These are phyloP conservation scores for Zaprionus ornatus DNA, from an alignment of 1,140 invertebrate genomes.

Conservation along the genomic window DNA sequence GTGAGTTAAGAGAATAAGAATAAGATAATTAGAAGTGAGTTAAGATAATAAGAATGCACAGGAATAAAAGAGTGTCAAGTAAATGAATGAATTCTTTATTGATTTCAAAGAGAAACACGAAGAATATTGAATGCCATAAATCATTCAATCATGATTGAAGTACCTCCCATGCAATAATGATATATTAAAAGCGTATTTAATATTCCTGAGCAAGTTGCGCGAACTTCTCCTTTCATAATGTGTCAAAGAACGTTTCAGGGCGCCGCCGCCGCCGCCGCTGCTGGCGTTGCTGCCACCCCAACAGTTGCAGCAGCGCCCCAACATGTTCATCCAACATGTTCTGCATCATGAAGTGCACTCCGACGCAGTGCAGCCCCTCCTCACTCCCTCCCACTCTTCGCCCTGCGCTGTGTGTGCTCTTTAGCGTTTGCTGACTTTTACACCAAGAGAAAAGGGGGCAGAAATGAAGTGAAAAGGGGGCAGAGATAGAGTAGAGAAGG, in stretches of 20 bases:
- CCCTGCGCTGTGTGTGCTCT: constrained; percentile 53
- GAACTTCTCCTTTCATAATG: constrained; percentile 25
- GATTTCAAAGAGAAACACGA: not conserved
- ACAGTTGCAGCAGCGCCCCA: not conserved
- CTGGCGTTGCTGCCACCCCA: not conserved
- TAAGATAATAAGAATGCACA: not conserved
- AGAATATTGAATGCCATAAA: not conserved
- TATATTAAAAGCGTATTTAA: constrained; percentile 23
- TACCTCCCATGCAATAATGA: not conserved
- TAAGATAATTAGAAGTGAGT: not conserved
- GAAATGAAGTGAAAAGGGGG: not conserved
- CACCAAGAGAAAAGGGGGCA: constrained; percentile 35
- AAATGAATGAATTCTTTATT: not conserved
- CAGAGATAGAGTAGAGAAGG: constrained; percentile 5
- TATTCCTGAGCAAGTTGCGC: not conserved
- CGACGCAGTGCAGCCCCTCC: constrained; percentile 25
- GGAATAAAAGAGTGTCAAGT: not conserved
- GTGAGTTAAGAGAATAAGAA: not conserved
- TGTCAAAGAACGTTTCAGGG: constrained; percentile 49
- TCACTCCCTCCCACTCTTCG: not conserved
- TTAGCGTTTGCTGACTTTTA: constrained; percentile 80
- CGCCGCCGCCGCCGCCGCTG: not conserved
- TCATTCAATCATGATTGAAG: not conserved
- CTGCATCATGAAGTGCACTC: constrained; percentile 47
- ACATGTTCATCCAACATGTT: constrained; percentile 37